These are phyloP conservation scores for Zosterops pallidus DNA, from an alignment of 2,113 vertebrate genomes.

Conservation along the genomic window DNA sequence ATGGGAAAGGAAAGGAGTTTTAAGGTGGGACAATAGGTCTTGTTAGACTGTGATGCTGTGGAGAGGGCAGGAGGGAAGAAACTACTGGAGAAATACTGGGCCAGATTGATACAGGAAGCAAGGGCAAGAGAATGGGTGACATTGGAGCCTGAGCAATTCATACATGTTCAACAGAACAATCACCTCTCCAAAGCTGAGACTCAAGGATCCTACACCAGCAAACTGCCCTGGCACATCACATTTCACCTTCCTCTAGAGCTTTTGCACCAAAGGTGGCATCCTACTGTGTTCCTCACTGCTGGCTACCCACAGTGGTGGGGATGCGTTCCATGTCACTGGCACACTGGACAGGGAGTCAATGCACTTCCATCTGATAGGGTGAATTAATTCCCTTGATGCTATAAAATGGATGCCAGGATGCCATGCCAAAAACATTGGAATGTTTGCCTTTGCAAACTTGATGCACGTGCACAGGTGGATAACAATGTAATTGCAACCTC, in stretches of 20 bases:
- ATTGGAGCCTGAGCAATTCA: not conserved
- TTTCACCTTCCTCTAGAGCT: not conserved
- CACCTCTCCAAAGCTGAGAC: not conserved
- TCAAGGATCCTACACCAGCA: not conserved
- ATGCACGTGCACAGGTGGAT: not conserved
- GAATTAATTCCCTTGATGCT: not conserved
- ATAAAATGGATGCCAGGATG: not conserved
- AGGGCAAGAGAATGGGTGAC: not conserved
- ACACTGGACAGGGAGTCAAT: rapidly evolving
- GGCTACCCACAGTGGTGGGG: not conserved
- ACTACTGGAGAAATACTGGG: not conserved
- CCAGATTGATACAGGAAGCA: not conserved
- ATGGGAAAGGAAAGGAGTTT: not conserved
- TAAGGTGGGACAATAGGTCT: not conserved
- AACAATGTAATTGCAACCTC: not conserved
- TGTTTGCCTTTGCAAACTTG: not conserved
- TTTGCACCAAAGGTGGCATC: not conserved
- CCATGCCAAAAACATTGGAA: rapidly evolving
- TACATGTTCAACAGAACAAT: not conserved
- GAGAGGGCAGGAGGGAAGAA: not conserved
- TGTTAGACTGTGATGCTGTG: not conserved
- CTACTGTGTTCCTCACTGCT: not conserved
- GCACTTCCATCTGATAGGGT: not conserved
- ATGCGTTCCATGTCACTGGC: not conserved
- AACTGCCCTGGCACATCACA: not conserved